Base-by-base conservation (phyloP, 1,140 invertebrate species). In the Potamilus streckersoni region DNA sequence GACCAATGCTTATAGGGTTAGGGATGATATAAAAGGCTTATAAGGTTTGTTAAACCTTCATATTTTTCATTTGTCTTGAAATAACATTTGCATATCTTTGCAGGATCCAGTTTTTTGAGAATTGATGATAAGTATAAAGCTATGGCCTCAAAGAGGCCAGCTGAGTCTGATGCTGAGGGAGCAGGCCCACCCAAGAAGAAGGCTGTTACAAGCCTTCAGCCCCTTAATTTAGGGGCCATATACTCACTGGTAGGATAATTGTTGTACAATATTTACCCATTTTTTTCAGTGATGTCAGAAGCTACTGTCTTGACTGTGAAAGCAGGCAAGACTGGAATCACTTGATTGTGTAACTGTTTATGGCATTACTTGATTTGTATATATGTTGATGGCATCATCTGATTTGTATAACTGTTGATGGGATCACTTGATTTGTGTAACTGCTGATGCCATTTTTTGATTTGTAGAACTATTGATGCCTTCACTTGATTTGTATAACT, bases 201-300 rank as follows among this genome's bases (percentile, higher is more conserved):
- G 90, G 78, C 80, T 19, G 82, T 85, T 61, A 95, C 97, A 81
- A 95, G 97, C 84, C 97, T 97, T 91, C 96, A 98, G 90, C 96
- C 96, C 27, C 94, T 97, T 82, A 91, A 96, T 77, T 95, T 98
- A 83, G 96, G 96, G 55, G 94, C 96, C 57, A 95, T 98, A 76
- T 97, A 96, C 60, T 97, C 96, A 38, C 91, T 97, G 27, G 90
- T 91, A 86, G 78, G 83, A 76, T 62, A 2, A 57, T 71, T 31
- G 20, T 57, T 13, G 20, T 20, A 20, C 71, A 13, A 62, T 62
- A 61, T 19, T 19, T 17, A 31, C 14, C 63, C 2, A 6, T 56
- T 38, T 27, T 68, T 49, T 14, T 68, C 17, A 16, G 66, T 38
- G 66, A 31, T 49, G 13, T 62, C 19, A 62, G 19, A 8, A 8